phyloP scores from a whole-genome alignment of 2,113 vertebrate species.

The Tupaia chinensis region DNA sequence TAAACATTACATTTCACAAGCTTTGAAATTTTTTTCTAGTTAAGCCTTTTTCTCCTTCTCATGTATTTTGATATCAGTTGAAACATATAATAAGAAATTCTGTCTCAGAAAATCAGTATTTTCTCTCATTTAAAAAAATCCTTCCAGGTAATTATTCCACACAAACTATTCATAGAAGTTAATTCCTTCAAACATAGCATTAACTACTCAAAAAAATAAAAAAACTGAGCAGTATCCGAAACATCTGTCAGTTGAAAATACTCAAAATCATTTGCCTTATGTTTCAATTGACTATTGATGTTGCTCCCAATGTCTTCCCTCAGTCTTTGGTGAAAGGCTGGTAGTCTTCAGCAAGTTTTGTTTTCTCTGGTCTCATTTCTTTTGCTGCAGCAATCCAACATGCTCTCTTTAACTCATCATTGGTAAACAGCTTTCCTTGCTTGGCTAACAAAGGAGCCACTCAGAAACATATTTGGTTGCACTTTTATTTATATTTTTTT shows the following conservation, averaged over 20 bases:
- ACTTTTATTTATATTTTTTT: constrained; percentile 14
- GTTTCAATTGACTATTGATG: neutral
- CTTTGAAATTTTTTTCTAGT: neutral
- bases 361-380: neutral
- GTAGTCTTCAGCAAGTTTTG: neutral
- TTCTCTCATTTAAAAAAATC: constrained; percentile 21
- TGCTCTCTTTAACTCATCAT: neutral
- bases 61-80: neutral
- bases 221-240: neutral
- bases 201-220: neutral
- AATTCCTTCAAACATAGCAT: neutral
- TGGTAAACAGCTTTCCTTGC: neutral
- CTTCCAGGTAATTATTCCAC: neutral
- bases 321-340: neutral
- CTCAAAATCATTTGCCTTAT: neutral
- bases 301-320: neutral
- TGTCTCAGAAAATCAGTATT: neutral
- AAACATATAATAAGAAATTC: neutral
- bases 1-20: neutral
- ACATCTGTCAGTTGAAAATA: neutral
- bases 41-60: neutral
- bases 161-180: neutral
- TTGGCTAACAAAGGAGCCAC: neutral
- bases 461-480: neutral
- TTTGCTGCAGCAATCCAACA: neutral